These are phyloP conservation scores for Aythya baeri DNA, from an alignment of 2,113 vertebrate genomes.

Conservation along the genomic window DNA sequence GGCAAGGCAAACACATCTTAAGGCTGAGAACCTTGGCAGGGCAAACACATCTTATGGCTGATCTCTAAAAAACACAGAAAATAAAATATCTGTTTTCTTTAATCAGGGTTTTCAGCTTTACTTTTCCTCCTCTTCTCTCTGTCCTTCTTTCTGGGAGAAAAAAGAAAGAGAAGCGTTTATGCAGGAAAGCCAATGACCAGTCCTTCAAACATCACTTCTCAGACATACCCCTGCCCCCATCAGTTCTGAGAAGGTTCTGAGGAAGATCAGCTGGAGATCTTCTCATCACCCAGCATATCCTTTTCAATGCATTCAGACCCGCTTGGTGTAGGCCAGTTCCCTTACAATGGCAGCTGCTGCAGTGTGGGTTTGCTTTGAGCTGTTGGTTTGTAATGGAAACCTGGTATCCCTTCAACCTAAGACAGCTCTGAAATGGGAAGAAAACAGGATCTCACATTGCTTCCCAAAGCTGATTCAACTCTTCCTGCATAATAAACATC, in stretches of 20 bases:
- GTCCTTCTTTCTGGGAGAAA: not conserved
- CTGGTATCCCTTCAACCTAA: not conserved
- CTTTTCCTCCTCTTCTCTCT: not conserved
- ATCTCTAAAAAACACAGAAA: not conserved
- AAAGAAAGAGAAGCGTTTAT: not conserved
- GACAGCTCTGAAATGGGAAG: not conserved
- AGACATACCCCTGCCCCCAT: not conserved
- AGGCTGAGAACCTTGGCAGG: not conserved
- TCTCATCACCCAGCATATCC: not conserved
- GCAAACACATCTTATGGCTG: not conserved
- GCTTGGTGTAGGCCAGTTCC: not conserved
- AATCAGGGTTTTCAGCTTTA: not conserved
- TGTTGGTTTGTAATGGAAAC: not conserved
- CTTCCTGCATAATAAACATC: not conserved
- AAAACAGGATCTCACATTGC: not conserved
- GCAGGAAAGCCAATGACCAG: not conserved
- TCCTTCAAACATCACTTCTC: not conserved
- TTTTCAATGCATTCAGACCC: not conserved
- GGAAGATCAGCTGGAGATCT: not conserved
- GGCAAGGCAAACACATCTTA: not conserved
- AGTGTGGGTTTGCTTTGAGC: not conserved
- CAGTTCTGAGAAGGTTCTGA: not conserved
- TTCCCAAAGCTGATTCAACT: not conserved
- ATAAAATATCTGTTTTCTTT: not conserved
- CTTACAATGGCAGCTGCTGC: not conserved